Base-by-base conservation (phyloP, 2,797 vertebrate species). In the Lagocephalus sceleratus region DNA sequence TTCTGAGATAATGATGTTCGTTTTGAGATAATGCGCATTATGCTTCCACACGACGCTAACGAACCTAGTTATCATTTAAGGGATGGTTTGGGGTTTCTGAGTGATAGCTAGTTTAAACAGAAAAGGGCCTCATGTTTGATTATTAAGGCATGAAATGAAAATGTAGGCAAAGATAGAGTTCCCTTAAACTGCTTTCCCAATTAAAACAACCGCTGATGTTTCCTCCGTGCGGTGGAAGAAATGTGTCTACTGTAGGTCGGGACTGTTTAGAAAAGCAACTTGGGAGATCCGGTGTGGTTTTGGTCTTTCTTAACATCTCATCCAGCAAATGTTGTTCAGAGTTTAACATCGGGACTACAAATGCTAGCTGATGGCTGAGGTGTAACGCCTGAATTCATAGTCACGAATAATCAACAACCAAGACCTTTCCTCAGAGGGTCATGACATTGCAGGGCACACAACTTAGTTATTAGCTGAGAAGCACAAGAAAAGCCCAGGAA, bases 141-240 rank as follows among this genome's bases (percentile, higher is more conserved):
- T 50, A 42, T 54, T 23, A 46, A 55, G 54, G 58, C 79, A 48
- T 82, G 73, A 60, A 51, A 73, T n/a, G 14, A 43, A 43, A 75
- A 77, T 23, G 47, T 69, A 86, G 17, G 76, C 47, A 84, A 70
- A 63, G 57, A 80, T 60, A 47, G 58, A 71, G 82, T 75, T 57
- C 71, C 46, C 66, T 67, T 32, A 20, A 72, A 78, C 66, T 48
- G 56, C 55, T 19, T 73, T 69, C 76, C 75, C 85, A 84, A 89
- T 88, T 87, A 87, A 77, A 78, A 63, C 57, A 57, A 54, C 71
- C 35, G 32, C 72, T 85, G 73, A 84, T 82, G 71, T 75, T 78
- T 81, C 72, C 47, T 59, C 45, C 78, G 76, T 74, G 76, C 82
- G 77, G 59, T 5, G 51, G 46, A 20, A 54, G 62, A 63, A 53